Conservation (phyloP, 2,113 vertebrate species). For the Hirundichthys speculiger region DNA sequence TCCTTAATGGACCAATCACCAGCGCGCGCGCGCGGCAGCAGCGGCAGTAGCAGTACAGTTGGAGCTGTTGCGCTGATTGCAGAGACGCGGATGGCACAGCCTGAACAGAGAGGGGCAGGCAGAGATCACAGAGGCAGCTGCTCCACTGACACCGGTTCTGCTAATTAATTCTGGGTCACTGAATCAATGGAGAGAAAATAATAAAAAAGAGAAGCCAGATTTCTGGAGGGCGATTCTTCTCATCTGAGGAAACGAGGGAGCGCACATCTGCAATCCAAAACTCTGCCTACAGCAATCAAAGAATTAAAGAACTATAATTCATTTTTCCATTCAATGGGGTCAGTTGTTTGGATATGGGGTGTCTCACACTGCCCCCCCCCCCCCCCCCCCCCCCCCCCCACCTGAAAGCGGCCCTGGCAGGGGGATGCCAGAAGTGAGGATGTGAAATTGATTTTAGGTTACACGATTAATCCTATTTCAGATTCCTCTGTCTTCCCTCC, state of each 20-base stretch:
- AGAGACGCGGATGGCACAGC: constrained; percentile 38
- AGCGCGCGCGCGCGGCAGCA: too few relatives aligned
- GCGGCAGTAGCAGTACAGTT: constrained; percentile 27
- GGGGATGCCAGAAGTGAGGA: constrained; percentile 50
- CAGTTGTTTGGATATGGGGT: background rate
- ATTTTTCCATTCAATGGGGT: constrained; percentile 9
- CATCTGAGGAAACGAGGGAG: background rate
- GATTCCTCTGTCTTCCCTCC: constrained; percentile 15
- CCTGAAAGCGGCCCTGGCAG: constrained; percentile 29
- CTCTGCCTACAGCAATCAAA: background rate
- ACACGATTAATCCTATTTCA: constrained; percentile 62
- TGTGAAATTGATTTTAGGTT: constrained; percentile 74
- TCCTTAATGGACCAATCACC: constrained; percentile 59
- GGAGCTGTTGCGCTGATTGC: constrained; percentile 60
- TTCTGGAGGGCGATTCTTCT: constrained; percentile 9
- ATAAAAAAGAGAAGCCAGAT: background rate
- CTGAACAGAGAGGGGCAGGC: constrained; percentile 31
- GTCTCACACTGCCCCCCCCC: constrained; percentile 15
- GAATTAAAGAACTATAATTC: background rate
- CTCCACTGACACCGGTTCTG: constrained; percentile 38
- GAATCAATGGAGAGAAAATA: background rate
- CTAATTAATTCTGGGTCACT: constrained; percentile 18
- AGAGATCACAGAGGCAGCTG: constrained; percentile 45
- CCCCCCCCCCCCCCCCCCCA: background rate
- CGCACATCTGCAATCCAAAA: background rate